Evolutionary conservation across 2,113 vertebrate species (phyloP), one percentile per base, ranked within the genome.

Genomic region (Euleptes europaea): DNA sequence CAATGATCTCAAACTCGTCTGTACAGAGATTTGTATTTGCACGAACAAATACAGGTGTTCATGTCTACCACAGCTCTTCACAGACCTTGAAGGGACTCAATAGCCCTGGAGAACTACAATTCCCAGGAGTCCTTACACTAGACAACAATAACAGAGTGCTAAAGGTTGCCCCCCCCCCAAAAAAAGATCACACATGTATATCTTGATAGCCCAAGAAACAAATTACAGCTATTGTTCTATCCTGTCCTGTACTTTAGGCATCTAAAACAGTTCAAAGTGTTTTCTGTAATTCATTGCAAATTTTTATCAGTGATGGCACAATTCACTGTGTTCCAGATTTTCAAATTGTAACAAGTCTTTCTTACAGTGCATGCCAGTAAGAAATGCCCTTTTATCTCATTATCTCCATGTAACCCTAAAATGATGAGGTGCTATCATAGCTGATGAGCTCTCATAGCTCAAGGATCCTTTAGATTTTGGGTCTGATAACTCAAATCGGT

Each of bases 361-460:
- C 10, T 38, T 3, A n/a, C 33, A 19, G 57, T 63, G 5, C 78
- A 44, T 83, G 13, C 10, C 79, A 83, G 19, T 0, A 14, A 2
- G 65, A 84, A 84, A 12, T 80, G 84, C 82, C 57, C 13, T 88
- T 91, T 80, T 87, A 3, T n/a, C 42, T 84, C 21, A 1, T 84
- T 85, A 71, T 80, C 74, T 44, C 87, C 47, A 57, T 72, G 90
- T 81, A 87, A 75, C 33, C 3, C 38, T 86, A 80, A 93, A 90
- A 84, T 81, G 28, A 92, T 78, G 8, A 83, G 57, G 31, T 85
- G 26, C 49, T 65, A 75, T 81, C 82, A 8, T 21, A 31, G n/a
- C 74, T 78, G n/a, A 60, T 74, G 74, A 78, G 86, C 11, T 82
- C 89, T 15, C 74, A 63, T 19, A 85, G 63, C 28, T 85, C 82